Percentiles rank a stretch among this genome's conserved stretches.
Conservation (phyloP, 2,888 invertebrate genomes). For the Nebria salina region DNA sequence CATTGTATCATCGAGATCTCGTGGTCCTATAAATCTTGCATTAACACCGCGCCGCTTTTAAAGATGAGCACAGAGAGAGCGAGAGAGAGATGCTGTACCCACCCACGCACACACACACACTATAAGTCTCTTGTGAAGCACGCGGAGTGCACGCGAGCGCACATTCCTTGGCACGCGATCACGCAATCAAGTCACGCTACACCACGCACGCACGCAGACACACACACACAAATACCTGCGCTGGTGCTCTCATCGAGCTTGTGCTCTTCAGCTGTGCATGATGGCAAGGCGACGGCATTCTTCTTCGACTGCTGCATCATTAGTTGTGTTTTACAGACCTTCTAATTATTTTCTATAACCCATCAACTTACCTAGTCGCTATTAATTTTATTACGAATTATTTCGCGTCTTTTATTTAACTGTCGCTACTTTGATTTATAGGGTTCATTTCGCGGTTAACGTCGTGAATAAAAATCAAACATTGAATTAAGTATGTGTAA, state of each 20-base stretch:
- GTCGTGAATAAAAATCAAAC: too few relatives aligned
- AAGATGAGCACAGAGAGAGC: not conserved
- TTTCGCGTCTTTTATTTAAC: not conserved
- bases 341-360: constrained; percentile 1
- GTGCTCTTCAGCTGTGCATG: not conserved
- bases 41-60: not conserved
- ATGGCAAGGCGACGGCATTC: not conserved
- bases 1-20: not conserved
- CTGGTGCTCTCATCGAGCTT: too few relatives aligned
- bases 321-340: not conserved
- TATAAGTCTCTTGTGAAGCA: constrained; percentile 8
- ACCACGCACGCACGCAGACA: constrained; percentile 11
- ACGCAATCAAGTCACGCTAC: constrained; percentile 32
- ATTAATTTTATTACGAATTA: not conserved
- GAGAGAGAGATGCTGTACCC: constrained; percentile 9
- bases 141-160: constrained; percentile 43
- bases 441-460: not conserved
- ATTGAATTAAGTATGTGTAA: too few relatives aligned
- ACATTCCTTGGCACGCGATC: constrained; percentile 34
- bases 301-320: not conserved
- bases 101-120: constrained; percentile 27
- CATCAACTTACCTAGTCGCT: not conserved
- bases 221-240: not conserved
- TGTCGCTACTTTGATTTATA: not conserved
- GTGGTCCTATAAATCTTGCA: not conserved